phyloP scores from a whole-genome alignment of 2,797 vertebrate species.

The Epinephelus coioides region DNA sequence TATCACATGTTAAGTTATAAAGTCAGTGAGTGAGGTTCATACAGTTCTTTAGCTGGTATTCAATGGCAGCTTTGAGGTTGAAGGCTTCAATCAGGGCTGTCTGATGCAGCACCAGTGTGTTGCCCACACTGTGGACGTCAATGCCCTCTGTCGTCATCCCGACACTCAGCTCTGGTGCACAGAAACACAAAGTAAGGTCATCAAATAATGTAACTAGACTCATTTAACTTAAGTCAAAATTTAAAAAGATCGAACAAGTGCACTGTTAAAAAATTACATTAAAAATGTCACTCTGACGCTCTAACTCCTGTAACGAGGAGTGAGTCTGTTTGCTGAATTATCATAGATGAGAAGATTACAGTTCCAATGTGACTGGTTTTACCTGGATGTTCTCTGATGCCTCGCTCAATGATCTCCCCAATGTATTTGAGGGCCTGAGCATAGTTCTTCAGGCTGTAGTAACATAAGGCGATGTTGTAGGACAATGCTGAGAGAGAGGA shows the following conservation, averaged over 20 bases:
- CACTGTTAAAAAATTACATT: no score
- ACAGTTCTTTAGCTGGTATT: conserved; percentile 94
- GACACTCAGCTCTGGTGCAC: conserved; percentile 89
- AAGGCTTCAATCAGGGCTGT: conserved; percentile 95
- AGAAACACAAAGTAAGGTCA: neutral
- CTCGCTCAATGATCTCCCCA: conserved; percentile 91
- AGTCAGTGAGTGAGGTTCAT: conserved; percentile 41
- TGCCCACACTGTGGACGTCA: conserved; percentile 95
- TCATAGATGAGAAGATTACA: neutral
- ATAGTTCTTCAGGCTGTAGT: conserved; percentile 92
- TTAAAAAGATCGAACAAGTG: no score
- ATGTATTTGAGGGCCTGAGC: conserved; percentile 89
- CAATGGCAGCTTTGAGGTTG: conserved; percentile 96
- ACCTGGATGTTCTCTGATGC: conserved; percentile 94
- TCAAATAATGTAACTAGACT: neutral
- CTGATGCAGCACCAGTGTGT: conserved; percentile 93
- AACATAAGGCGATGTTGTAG: conserved; percentile 94
- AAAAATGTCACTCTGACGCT: neutral
- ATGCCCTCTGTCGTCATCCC: conserved; percentile 95
- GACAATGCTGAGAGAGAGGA: conserved; percentile 85
- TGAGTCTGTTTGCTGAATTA: neutral
- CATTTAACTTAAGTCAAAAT: neutral
- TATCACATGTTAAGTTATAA: neutral
- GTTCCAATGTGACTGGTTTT: neutral
- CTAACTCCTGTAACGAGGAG: neutral